Conservation (phyloP, 2,888 invertebrate genomes). For the Pseudoips prasinana region DNA sequence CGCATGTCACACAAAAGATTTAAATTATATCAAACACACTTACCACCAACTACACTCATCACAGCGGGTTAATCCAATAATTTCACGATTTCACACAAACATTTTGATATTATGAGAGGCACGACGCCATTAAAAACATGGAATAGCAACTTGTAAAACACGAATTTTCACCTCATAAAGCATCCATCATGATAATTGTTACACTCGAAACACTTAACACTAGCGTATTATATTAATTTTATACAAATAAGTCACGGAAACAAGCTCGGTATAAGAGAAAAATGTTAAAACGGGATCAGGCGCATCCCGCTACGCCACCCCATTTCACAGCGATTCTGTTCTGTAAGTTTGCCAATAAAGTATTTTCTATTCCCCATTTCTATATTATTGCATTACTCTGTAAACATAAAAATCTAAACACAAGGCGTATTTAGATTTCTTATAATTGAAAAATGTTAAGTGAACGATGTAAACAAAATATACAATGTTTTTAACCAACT, state of each 20-base stretch:
- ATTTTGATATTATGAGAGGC: conserved; percentile 44
- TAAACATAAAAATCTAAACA: too few relatives aligned
- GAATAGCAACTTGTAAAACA: conserved; percentile 50
- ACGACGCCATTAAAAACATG: conserved; percentile 66
- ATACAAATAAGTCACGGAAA: conserved; percentile 58
- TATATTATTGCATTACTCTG: too few relatives aligned
- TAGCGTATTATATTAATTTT: conserved; percentile 41
- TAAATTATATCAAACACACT: conserved; percentile 31
- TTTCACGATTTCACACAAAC: conserved; percentile 57
- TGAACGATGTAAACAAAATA: too few relatives aligned
- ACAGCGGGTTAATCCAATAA: conserved; percentile 44
- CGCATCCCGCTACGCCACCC: conserved; percentile 52
- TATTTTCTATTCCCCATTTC: too few relatives aligned
- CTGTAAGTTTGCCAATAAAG: too few relatives aligned
- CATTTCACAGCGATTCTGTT: too few relatives aligned
- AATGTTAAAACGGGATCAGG: conserved; percentile 46
- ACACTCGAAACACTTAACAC: conserved; percentile 38
- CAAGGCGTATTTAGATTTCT: too few relatives aligned
- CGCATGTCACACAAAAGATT: not conserved
- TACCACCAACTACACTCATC: conserved; percentile 58
- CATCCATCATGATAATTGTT: conserved; percentile 20
- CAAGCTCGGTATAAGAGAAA: conserved; percentile 54
- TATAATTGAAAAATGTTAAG: too few relatives aligned
- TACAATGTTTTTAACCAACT: too few relatives aligned
- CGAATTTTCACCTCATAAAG: conserved; percentile 45